Base-by-base conservation (phyloP, 2,888 invertebrate species). In the Ochropacha duplaris region DNA sequence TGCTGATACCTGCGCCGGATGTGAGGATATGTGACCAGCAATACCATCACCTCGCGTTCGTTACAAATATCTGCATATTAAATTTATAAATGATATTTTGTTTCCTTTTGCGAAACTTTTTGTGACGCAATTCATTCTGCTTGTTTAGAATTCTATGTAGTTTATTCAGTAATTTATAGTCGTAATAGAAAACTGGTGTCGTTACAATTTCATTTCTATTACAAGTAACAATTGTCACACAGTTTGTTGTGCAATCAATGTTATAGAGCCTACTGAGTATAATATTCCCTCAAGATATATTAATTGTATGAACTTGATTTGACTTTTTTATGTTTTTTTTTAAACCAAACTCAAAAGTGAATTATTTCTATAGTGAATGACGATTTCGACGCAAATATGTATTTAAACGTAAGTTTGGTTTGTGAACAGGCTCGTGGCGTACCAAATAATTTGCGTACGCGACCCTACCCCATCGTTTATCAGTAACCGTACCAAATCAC, bases 401-500 rank as follows among this genome's bases (percentile, higher is more conserved):
- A n/a, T 34, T 34, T 34, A 3, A 34, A 2, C n/a, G n/a, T n/a
- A n/a, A 36, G n/a, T 36, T 36, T 16, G 8, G 9, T n/a, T 44
- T 44, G 14, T 39, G 4, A 44, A 1, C 14, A 39, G 44, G 4
- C 19, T 19, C 52, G 28, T 62, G 58, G 54, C 31, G 28, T 63
- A 57, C 50, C 60, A 64, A 52, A 60, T 60, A 76, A 80, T 79
- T 79, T 76, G 75, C 69, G 62, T 76, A 72, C 55, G 54, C 57
- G 31, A 60, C 50, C 64, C 77, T 69, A 61, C 78, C 80, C 78
- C 70, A 62, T 52, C 62, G 66, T 72, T 73, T 76, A 76, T 65
- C 44, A 44, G 58, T 50, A 8, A 50, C 72, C 73, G 69, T 62
- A 64, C 60, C 78, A 65, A 83, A 86, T 83, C 77, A 69, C 66